These are phyloP conservation scores for Porites lobata DNA, from an alignment of 92 coral and sea anemone genomes.

Conservation along the genomic window DNA sequence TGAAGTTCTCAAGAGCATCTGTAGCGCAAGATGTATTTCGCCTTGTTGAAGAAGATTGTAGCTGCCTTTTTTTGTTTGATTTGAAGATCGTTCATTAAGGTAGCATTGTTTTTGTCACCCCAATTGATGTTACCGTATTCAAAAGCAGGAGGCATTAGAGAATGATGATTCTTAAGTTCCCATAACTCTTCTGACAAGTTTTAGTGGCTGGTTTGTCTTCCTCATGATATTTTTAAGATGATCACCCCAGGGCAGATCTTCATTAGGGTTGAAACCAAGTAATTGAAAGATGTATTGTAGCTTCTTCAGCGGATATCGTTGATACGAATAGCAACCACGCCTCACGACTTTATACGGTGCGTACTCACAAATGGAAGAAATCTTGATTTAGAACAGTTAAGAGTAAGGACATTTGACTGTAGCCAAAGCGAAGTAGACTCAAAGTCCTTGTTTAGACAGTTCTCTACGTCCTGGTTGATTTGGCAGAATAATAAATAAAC, in stretches of 20 bases:
- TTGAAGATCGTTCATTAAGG: slow-evolving; percentile 29
- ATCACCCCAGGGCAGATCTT: slow-evolving; percentile 36
- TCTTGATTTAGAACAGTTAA: no score
- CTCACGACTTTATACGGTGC: no score
- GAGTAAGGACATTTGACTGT: no score
- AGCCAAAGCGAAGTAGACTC: no score
- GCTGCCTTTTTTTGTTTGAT: slow-evolving; percentile 41
- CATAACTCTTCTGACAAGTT: no score
- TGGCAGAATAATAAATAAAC: slow-evolving; percentile 28
- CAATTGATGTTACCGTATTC: slow-evolving; percentile 33
- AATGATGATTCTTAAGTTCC: background rate
- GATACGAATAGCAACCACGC: no score
- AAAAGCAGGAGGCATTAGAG: no score
- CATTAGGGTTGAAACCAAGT: slow-evolving; percentile 9
- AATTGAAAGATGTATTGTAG: background rate
- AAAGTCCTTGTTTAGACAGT: no score
- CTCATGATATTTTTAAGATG: slow-evolving; percentile 23
- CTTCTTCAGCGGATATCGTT: no score
- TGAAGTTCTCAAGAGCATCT: background rate
- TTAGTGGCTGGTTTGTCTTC: slow-evolving; percentile 29
- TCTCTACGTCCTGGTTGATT: background rate
- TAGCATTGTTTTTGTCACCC: slow-evolving; percentile 39
- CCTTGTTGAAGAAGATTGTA: background rate
- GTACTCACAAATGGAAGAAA: no score
- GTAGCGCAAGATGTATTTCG: slow-evolving; percentile 20